Evolutionary conservation across 2,797 vertebrate genomes (phyloP).

Genomic region (Galaxias olidus): DNA sequence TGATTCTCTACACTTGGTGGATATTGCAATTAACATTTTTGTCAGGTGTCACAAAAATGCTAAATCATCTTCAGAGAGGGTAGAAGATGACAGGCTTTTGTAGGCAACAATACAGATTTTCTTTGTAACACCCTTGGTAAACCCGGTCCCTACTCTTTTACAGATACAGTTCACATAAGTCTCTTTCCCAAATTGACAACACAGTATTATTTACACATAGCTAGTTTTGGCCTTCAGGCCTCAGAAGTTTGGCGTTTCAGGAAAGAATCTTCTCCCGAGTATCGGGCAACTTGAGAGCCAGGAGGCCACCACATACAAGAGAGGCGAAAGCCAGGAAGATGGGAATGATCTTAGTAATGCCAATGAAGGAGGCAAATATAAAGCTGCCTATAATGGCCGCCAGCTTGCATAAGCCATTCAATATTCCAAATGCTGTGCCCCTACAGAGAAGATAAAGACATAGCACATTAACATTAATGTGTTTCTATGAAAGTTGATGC

Average conservation of each 20-base stretch:
- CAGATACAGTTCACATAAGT: neutral
- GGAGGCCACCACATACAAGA: constrained; percentile 90
- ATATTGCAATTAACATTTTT: constrained; percentile 12
- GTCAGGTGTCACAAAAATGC: constrained; percentile 36
- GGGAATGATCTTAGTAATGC: constrained; percentile 91
- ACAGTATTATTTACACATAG: constrained; percentile 5
- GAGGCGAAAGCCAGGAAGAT: constrained; percentile 92
- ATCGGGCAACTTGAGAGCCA: constrained; percentile 92
- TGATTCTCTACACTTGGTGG: too few relatives aligned
- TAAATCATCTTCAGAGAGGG: constrained; percentile 48
- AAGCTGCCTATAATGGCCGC: constrained; percentile 92
- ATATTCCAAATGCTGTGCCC: constrained; percentile 93
- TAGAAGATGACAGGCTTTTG: constrained; percentile 43
- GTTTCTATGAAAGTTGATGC: neutral
- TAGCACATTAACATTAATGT: too few relatives aligned
- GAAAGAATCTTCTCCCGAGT: constrained; percentile 93
- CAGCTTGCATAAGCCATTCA: constrained; percentile 91
- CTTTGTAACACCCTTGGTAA: neutral
- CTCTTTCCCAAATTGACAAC: constrained; percentile 20
- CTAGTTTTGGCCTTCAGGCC: constrained; percentile 17
- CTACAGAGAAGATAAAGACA: constrained; percentile 61
- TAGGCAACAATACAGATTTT: constrained; percentile 53
- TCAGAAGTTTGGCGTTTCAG: constrained; percentile 74
- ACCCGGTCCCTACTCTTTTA: constrained; percentile 25
- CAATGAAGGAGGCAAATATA: constrained; percentile 93